Base-by-base conservation (phyloP, 2,797 vertebrate species). In the Agapornis canus region DNA sequence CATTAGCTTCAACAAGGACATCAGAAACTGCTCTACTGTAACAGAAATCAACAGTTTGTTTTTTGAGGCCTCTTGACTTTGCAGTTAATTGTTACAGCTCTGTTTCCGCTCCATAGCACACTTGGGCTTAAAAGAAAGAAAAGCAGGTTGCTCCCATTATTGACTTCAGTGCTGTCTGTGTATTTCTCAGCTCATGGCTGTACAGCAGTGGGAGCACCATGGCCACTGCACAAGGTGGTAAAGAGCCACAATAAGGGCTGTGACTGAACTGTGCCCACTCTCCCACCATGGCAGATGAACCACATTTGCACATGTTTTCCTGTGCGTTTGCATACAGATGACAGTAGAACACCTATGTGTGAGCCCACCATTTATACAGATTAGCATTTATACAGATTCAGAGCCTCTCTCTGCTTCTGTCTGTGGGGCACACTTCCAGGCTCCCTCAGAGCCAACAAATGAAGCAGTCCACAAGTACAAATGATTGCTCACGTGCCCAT, bases 141-240 rank as follows among this genome's bases (percentile, higher is more conserved):
- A 17, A 70, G 42, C 76, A n/a, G 48, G 1, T 14, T 27, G 47
- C 19, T 25, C 37, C 21, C 0, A 0, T 26, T 32, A 0, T 2
- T 9, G n/a, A 14, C 35, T 57, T 31, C 23, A 1, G 1, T 5
- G 54, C 64, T 31, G 45, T 1, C 29, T 4, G 5, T 0, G 10
- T 0, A 1, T 9, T 10, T 29, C 39, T 25, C 22, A 26, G 47
- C 0, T 32, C 22, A 1, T 0, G 42, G 29, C 69, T 2, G 0
- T 3, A 25, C 32, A 4, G 69, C 51, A 31, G 54, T 8, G 9
- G 20, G 11, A 3, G 26, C 32, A 18, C 59, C 0, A 10, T 11
- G 43, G 27, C 73, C 31, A 3, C 60, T 3, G 73, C 0, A 0
- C 5, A 2, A n/a, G 48, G 32, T 9, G 9, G 25, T 7, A 29